Evolutionary conservation across 2,797 vertebrate genomes (phyloP).

Genomic region (Lerista edwardsae): DNA sequence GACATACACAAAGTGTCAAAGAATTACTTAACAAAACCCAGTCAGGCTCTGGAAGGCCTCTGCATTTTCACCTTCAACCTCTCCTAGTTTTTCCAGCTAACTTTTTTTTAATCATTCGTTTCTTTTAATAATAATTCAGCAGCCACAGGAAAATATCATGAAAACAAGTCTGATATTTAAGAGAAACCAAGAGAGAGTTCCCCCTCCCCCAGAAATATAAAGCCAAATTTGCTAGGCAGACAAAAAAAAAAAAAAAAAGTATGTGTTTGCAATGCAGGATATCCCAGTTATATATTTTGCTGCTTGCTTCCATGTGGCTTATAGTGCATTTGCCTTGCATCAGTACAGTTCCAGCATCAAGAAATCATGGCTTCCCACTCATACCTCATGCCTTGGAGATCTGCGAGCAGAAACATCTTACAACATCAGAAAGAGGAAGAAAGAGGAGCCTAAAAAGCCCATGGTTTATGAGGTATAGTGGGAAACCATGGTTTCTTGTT

Average conservation of each 20-base stretch:
- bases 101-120: slow-evolving; percentile 1
- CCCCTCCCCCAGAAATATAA: not conserved
- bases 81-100: not conserved
- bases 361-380: no score
- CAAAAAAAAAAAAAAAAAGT: not conserved
- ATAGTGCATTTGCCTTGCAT: not conserved
- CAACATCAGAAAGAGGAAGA: no score
- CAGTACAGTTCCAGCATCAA: no score
- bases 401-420: no score
- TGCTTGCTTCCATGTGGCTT: not conserved
- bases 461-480: no score
- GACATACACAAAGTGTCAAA: slow-evolving; percentile 4
- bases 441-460: no score
- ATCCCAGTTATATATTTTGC: not conserved
- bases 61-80: not conserved
- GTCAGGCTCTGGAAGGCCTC: not conserved
- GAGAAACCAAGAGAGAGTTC: not conserved
- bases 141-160: not conserved
- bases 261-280: not conserved
- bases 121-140: not conserved
- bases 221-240: not conserved
- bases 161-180: slow-evolving; percentile 1
- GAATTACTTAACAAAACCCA: slow-evolving; percentile 18
- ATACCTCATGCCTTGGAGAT: no score
- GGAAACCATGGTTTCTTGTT: no score